Evolutionary conservation across 2,797 vertebrate genomes (phyloP).

Genomic region (Scomberomorus guttatus): DNA sequence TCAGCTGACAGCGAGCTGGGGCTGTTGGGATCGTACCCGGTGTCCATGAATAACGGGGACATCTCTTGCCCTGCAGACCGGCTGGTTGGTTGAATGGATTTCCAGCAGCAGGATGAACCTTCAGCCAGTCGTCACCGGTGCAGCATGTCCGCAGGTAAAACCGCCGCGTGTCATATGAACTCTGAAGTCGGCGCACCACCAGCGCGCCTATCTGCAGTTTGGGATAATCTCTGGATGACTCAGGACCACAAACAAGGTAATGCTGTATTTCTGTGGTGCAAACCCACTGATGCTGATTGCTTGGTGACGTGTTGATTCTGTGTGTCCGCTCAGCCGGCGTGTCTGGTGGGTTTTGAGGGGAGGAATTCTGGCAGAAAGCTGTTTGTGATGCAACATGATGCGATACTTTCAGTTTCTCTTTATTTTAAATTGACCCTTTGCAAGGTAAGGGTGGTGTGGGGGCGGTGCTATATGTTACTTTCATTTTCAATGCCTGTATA

Average conservation of each 20-base stretch:
- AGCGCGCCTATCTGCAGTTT: not conserved
- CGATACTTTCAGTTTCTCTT: constrained; percentile 84
- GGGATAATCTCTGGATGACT: too few relatives aligned
- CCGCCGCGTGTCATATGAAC: constrained; percentile 3
- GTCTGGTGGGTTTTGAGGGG: not conserved
- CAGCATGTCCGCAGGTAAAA: not conserved
- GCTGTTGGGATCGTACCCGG: constrained; percentile 50
- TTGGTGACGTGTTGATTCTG: constrained; percentile 11
- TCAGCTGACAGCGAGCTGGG: constrained; percentile 69
- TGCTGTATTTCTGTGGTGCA: not conserved
- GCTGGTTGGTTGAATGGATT: not conserved
- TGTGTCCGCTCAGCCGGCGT: too few relatives aligned
- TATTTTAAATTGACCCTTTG: constrained; percentile 75
- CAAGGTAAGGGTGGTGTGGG: not conserved
- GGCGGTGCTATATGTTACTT: constrained; percentile 1
- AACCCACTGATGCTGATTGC: not conserved
- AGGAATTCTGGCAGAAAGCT: not conserved
- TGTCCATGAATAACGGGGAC: constrained; percentile 77
- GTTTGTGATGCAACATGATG: constrained; percentile 54
- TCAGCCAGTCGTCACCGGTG: constrained; percentile 4
- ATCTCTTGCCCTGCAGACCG: constrained; percentile 55
- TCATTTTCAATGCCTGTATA: not conserved
- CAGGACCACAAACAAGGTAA: rapidly evolving
- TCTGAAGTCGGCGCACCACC: not conserved
- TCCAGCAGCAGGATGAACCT: not conserved